Evolutionary conservation across 1,140 invertebrate genomes (phyloP), one percentile per base, ranked within the genome.

Genomic region (Halesus radiatus): DNA sequence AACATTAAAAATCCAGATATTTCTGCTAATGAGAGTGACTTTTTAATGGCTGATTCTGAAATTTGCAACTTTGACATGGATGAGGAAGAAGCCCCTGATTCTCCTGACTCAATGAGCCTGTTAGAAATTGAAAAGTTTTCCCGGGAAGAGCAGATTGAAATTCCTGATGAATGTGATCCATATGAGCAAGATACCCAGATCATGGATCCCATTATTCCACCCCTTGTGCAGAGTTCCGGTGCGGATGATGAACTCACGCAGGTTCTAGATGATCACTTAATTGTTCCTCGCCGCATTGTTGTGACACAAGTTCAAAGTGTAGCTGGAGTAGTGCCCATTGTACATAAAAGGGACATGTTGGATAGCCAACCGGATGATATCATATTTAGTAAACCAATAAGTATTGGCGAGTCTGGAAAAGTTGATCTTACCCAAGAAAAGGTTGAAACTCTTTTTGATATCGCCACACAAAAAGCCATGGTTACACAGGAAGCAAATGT

Each of bases 241-340:
- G 20, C n/a, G 3, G 72, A 75, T 32, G 72, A 75, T 18, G 29
- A 58, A 58, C 72, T 75, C 22, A 75, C 68, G 4, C 68, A 72
- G 26, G 45, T 72, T 16, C 10, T 52, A 52, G 68, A 37, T n/a
- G 26, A 68, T 3, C 29, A 68, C 16, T 20, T n/a, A 3, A 68
- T 18, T 37, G 18, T 13, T 68, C 32, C 64, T 3, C 15, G 29
- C 10, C 18, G 23, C 16, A 15, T 60, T 60, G 10, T 60, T 60
- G 23, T 60, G 2, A 5, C 20, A 10, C 18, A 60, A 23, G 13
- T 20, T 20, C 16, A 60, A 58, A 58, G 18, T 8, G 32, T 37
- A 6, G 7, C 32, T 37, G 32, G 32, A 7, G 7, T 7, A 8
- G 26, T 29, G 26, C 1, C 32, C 32, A 37, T 37, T 37, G 3